A percentile compares a stretch with the other conserved stretches of the same genome.
Evolutionary conservation across 2,888 invertebrate genomes (phyloP).

Genomic region (Scaptomyza parva): DNA sequence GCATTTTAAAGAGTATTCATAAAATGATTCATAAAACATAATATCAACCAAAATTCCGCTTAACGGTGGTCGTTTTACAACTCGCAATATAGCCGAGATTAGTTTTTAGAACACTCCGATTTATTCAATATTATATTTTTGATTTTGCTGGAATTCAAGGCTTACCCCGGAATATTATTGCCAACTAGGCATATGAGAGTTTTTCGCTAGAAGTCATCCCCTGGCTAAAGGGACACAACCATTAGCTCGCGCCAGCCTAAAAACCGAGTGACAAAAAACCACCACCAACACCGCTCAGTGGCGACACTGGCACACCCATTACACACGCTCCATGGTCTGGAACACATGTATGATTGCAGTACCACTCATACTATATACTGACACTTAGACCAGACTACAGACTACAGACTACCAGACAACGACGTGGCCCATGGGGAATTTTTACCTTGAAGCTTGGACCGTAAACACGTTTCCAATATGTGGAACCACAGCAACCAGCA

Average conservation of each 20-base stretch:
- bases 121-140: constrained; percentile 48
- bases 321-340: constrained; percentile 7
- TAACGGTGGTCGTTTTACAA: neutral
- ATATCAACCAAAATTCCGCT: too few relatives aligned
- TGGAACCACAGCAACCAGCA: constrained; percentile 55
- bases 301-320: constrained; percentile 44
- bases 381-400: constrained; percentile 2
- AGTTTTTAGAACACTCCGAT: neutral
- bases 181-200: constrained; percentile 43
- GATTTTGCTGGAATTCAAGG: constrained; percentile 14
- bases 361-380: constrained; percentile 37
- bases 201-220: constrained; percentile 6
- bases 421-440: constrained; percentile 26
- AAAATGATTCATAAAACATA: neutral
- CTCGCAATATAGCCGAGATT: neutral
- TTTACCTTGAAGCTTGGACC: constrained; percentile 37
- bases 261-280: constrained; percentile 39
- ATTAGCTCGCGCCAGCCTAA: constrained; percentile 42
- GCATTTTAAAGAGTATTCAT: neutral
- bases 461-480: constrained; percentile 18
- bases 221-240: constrained; percentile 24
- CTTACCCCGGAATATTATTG: constrained; percentile 36
- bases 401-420: constrained; percentile 20
- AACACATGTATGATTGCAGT: constrained; percentile 43
- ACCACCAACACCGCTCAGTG: constrained; percentile 27